Conservation (phyloP, 2,797 vertebrate genomes). For the Diplodus sargus region DNA sequence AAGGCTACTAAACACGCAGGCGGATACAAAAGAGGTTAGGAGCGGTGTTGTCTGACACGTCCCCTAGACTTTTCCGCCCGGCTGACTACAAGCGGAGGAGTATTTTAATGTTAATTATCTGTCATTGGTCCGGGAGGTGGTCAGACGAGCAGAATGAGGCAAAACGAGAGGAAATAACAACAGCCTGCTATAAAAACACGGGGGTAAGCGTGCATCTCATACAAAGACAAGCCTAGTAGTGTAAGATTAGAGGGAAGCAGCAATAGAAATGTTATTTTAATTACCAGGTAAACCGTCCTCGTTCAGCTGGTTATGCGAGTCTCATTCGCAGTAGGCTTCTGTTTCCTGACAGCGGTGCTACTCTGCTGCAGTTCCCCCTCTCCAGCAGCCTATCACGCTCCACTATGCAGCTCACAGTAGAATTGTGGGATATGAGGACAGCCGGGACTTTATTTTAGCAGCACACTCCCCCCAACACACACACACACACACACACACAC, state of each 20-base stretch:
- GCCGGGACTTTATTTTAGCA: conserved; percentile 69
- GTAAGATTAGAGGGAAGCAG: background rate
- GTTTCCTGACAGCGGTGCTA: conserved; percentile 78
- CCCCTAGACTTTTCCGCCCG: conserved; percentile 42
- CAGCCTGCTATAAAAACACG: background rate
- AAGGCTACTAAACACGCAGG: background rate
- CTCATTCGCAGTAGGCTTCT: conserved; percentile 67
- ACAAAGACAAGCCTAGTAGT: background rate
- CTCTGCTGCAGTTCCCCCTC: conserved; percentile 74
- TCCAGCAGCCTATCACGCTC: conserved; percentile 71
- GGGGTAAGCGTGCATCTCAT: conserved; percentile 3
- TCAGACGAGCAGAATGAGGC: conserved; percentile 9
- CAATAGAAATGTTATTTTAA: background rate
- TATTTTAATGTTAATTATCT: conserved; percentile 53
- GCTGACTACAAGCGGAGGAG: conserved; percentile 23
- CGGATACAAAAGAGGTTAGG: background rate
- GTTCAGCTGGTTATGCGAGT: conserved; percentile 55
- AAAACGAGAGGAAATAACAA: background rate
- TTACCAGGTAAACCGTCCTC: conserved; percentile 76
- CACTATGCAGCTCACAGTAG: conserved; percentile 54
- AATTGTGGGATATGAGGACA: conserved; percentile 81
- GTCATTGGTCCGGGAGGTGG: conserved; percentile 49
- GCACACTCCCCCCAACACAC: conserved; percentile 7
- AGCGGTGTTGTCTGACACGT: conserved; percentile 33
- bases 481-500: background rate